Evolutionary conservation across 2,113 vertebrate genomes (phyloP).

Genomic region (Beaufortia kweichowensis): DNA sequence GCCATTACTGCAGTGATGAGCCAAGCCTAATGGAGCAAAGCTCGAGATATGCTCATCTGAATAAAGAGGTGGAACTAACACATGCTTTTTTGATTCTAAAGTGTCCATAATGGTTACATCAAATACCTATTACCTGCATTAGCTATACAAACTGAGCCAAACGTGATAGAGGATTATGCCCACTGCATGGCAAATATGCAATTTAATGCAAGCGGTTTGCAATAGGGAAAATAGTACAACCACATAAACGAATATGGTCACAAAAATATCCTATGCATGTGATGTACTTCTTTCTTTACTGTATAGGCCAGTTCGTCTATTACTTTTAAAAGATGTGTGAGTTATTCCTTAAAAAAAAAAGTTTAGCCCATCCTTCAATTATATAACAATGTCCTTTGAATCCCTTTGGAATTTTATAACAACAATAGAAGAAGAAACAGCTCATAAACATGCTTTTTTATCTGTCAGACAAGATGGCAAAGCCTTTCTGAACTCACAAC

Average conservation of each 20-base stretch:
- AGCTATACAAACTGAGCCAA: constrained; percentile 30
- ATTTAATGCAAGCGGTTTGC: constrained; percentile 6
- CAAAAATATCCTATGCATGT: no score
- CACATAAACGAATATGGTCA: neutral
- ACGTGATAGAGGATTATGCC: constrained; percentile 48
- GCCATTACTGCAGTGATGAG: constrained; percentile 59
- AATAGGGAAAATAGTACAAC: constrained; percentile 7
- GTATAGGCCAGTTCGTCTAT: no score
- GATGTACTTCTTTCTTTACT: no score
- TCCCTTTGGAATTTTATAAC: neutral
- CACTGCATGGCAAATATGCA: constrained; percentile 16
- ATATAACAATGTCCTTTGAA: neutral
- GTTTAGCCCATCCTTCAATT: neutral
- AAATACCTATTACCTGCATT: constrained; percentile 52
- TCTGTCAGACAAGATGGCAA: constrained; percentile 63
- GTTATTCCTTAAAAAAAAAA: no score
- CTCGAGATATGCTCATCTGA: constrained; percentile 38
- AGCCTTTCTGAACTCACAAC: constrained; percentile 53
- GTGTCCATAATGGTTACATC: constrained; percentile 52
- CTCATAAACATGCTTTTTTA: constrained; percentile 51
- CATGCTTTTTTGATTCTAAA: constrained; percentile 27
- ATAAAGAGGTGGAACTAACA: constrained; percentile 46
- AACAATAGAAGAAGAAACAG: constrained; percentile 52
- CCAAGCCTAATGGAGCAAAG: constrained; percentile 55
- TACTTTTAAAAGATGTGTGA: no score